Base-by-base conservation (phyloP, 2,113 vertebrate species). In the Thomomys bottae region DNA sequence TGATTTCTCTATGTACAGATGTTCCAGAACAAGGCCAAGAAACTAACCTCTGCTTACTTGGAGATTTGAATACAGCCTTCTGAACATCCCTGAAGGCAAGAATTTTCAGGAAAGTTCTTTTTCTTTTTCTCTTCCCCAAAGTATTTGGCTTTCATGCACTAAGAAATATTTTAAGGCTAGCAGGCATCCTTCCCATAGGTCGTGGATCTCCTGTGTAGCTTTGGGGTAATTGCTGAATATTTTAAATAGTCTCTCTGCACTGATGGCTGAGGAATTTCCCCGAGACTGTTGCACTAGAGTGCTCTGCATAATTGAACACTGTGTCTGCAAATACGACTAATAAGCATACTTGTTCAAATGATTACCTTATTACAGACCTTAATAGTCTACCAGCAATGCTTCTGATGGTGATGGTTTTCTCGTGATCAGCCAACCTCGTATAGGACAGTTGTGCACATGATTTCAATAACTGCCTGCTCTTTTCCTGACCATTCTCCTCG, bases 321-420 rank as follows among this genome's bases (percentile, higher is more conserved):
- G 42, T 89, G 88, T 88, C 72, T 92, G 70, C 88, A 96, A 94
- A 88, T 92, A 95, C 93, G 92, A 95, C 90, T 92, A 96, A 96
- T 92, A 92, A 93, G 77, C 89, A 76, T 20, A 59, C 88, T 85
- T 95, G 94, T 92, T 82, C 81, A 85, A 76, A 80, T 90, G 83
- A 96, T 95, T 86, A 90, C 34, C 75, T 28, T 76, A 72, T 84
- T 82, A 93, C 15, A 70, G 72, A 80, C 78, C 80, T 68, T 94
- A 92, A 90, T 61, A 68, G 86, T 92, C 76, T 88, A 57, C 77
- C 1, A 0, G 67, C 90, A 94, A 82, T 28, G 30, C 67, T 88
- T 76, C 63, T 76, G 61, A 80, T 7, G 8, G 36, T 18, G 63
- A 45, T 36, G 24, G 3, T 45, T 66, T 38, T 34, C 34, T 32